phyloP scores from a whole-genome alignment of 2,888 invertebrate genomes.

The Euspilapteryx auroguttella region DNA sequence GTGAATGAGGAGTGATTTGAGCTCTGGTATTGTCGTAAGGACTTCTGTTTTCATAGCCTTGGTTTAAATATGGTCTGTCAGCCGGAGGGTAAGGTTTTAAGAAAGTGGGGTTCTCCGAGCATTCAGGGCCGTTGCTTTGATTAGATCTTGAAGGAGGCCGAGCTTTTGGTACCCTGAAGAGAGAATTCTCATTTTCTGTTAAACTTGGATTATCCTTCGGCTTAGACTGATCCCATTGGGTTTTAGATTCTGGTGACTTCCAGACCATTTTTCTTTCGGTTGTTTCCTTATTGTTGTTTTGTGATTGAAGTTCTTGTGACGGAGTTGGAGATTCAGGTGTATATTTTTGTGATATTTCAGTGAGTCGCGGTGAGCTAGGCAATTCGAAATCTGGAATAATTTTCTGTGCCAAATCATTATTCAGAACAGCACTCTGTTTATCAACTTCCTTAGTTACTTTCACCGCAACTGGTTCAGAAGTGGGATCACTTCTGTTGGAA shows the following conservation, averaged over 20 bases:
- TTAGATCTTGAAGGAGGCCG: constrained; percentile 65
- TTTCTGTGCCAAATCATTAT: constrained; percentile 28
- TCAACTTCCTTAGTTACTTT: constrained; percentile 26
- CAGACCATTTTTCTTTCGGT: constrained; percentile 35
- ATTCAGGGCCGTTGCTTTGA: constrained; percentile 43
- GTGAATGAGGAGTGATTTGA: constrained; percentile 18
- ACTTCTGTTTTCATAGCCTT: constrained; percentile 45
- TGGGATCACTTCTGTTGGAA: constrained; percentile 52
- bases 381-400: constrained; percentile 40
- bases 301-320: constrained; percentile 40
- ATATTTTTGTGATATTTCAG: constrained; percentile 43
- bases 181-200: constrained; percentile 48
- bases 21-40: constrained; percentile 36
- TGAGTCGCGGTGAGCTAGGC: constrained; percentile 42
- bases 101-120: constrained; percentile 57
- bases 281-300: constrained; percentile 18
- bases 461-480: constrained; percentile 27
- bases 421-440: constrained; percentile 22
- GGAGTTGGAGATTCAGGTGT: constrained; percentile 43
- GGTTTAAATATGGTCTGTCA: constrained; percentile 37
- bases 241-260: constrained; percentile 50
- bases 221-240: constrained; percentile 29
- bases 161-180: constrained; percentile 67
- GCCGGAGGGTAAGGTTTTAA: constrained; percentile 66
- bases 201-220: constrained; percentile 33